Conservation (phyloP, 2,888 invertebrate species). For the Aspidiotus destructor region DNA sequence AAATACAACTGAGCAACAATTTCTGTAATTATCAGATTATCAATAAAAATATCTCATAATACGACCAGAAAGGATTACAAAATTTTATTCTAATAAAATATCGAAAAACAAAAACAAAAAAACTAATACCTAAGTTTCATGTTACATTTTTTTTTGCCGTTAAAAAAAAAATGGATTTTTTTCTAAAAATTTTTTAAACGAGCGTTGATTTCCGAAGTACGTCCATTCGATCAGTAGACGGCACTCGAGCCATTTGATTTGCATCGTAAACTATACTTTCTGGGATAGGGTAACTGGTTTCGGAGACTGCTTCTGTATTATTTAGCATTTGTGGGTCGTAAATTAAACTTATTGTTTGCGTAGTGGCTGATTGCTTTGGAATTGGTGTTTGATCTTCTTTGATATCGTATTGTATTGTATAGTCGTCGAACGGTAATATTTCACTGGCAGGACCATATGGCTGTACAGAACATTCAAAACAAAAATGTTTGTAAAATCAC, state of each 20-base stretch:
- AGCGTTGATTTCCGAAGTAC: conserved; percentile 19
- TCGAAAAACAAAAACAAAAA: no score
- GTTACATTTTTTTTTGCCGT: no score
- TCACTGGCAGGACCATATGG: conserved; percentile 24
- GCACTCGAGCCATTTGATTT: conserved; percentile 3
- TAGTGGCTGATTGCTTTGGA: conserved; percentile 24
- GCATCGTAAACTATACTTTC: conserved; percentile 2
- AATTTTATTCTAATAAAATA: no score
- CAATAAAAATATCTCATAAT: no score
- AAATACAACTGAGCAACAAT: no score
- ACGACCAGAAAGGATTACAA: no score
- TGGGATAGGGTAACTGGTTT: conserved; percentile 9
- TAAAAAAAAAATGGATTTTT: no score
- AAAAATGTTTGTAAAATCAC: background rate
- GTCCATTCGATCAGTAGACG: conserved; percentile 14
- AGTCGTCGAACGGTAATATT: conserved; percentile 20
- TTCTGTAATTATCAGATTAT: no score
- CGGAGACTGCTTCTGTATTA: conserved; percentile 5
- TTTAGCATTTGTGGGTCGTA: conserved; percentile 22
- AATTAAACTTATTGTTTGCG: conserved; percentile 23
- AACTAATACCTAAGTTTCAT: no score
- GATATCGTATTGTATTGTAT: conserved; percentile 12
- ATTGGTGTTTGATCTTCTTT: conserved; percentile 8
- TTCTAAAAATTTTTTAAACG: background rate
- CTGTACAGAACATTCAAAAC: conserved; percentile 1